These are phyloP conservation scores for Trochalopteron elliotii DNA, from an alignment of 2,113 vertebrate species.

Conservation along the genomic window DNA sequence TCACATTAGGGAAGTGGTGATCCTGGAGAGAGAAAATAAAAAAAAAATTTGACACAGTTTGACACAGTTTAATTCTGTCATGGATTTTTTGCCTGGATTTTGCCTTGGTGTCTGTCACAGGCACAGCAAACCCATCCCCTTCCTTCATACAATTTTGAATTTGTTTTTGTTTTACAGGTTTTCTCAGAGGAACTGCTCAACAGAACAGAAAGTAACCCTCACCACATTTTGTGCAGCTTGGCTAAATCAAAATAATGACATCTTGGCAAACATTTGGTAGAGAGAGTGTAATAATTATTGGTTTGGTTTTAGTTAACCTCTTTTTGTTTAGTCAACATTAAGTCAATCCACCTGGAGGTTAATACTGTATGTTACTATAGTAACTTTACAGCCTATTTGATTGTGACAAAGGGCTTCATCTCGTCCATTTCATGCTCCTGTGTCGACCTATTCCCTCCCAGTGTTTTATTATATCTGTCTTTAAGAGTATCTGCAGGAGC, in stretches of 20 bases:
- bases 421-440: slow-evolving; percentile 84
- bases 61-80: not conserved
- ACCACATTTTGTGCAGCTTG: not conserved
- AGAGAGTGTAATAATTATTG: slow-evolving; percentile 71
- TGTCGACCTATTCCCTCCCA: slow-evolving; percentile 82
- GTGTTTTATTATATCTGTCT: slow-evolving; percentile 83
- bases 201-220: not conserved
- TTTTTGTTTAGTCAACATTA: slow-evolving; percentile 80
- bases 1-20: not conserved
- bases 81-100: not conserved
- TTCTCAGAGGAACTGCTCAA: not conserved
- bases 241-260: slow-evolving; percentile 61
- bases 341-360: slow-evolving; percentile 86
- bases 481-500: slow-evolving; percentile 80
- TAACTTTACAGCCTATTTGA: slow-evolving; percentile 87
- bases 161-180: not conserved
- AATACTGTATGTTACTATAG: slow-evolving; percentile 88
- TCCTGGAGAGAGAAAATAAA: not conserved
- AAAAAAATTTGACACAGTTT: not conserved
- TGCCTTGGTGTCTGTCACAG: not conserved
- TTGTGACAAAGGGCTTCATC: slow-evolving; percentile 88
- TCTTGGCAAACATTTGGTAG: slow-evolving; percentile 67
- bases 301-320: slow-evolving; percentile 78
- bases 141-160: not conserved
- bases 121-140: not conserved